Evolutionary conservation across 2,888 invertebrate species (phyloP), one percentile per base, ranked within the genome.

Genomic region (Conchocele bisecta): DNA sequence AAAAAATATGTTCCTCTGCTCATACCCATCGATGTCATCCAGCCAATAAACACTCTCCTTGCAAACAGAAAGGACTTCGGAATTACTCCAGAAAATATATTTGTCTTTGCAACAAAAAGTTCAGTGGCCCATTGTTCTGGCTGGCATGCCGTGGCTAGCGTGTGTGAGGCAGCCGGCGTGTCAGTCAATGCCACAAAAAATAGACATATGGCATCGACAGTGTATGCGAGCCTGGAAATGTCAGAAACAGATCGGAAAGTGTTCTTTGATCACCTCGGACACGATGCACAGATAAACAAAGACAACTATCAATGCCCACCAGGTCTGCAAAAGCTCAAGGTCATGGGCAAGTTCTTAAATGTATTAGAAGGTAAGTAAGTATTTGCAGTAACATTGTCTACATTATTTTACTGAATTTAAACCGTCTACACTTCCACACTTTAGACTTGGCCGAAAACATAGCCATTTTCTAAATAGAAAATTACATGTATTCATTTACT

Each of bases 251-350:
- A 73, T 28, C 64, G 54, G 29, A 46, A 46, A 37, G 46, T 73
- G 6, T 78, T 72, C 17, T 50, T 73, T 29, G 63, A 70, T 15
- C 77, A 80, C 41, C 37, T 78, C 42, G 75, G 73, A 2, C 75
- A 80, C 57, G 65, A 63, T 13, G 56, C 56, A 26, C 6, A 44
- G 1, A 75, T 78, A 15, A 77, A 75, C 31, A 72, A 61, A 44
- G 71, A 79, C 5, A 77, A 80, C 46, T 80, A 80, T 51, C 68
- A 75, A 46, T 75, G 75, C 37, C 81, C 78, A 15, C 56, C 54
- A 15, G 80, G 77, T 22, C 17, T 78, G 0, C 31, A 42, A 33
- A 65, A 72, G 33, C 50, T 78, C 6, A 20, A 17, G 13, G 73
- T 75, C 3, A 73, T 81, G 75, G 78, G 67, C 15, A 58, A 60